phyloP scores from a whole-genome alignment of 2,797 vertebrate species.

The Notamacropus eugenii region DNA sequence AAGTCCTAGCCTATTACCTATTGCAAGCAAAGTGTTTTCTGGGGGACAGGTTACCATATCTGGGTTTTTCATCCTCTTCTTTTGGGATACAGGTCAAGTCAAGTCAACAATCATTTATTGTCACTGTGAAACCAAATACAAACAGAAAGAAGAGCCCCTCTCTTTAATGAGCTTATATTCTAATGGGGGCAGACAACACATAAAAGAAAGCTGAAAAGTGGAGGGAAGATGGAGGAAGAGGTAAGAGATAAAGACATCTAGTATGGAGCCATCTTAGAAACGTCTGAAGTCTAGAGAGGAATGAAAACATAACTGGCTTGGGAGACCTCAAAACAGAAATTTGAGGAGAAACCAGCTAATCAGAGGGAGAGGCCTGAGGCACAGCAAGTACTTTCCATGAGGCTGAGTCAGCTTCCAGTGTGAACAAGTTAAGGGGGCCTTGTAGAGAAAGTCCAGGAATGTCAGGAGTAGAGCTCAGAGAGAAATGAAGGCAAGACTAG shows the following conservation, averaged over 20 bases:
- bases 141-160: neutral
- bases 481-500: neutral
- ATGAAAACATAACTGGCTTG: neutral
- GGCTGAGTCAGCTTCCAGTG: neutral
- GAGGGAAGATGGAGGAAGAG: neutral
- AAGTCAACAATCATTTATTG: neutral
- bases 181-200: neutral
- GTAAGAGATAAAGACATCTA: neutral
- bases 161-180: neutral
- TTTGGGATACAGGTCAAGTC: neutral
- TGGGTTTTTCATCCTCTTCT: neutral
- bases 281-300: neutral
- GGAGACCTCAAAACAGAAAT: neutral
- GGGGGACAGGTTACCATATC: neutral
- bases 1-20: neutral
- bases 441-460: neutral
- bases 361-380: neutral
- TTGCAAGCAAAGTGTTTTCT: neutral
- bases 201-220: neutral
- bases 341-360: neutral
- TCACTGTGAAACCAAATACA: neutral
- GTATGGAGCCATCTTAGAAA: neutral
- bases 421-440: neutral
- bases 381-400: neutral
- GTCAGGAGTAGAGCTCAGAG: neutral